Conservation (phyloP, 2,888 invertebrate species). For the Drosophila merina region DNA sequence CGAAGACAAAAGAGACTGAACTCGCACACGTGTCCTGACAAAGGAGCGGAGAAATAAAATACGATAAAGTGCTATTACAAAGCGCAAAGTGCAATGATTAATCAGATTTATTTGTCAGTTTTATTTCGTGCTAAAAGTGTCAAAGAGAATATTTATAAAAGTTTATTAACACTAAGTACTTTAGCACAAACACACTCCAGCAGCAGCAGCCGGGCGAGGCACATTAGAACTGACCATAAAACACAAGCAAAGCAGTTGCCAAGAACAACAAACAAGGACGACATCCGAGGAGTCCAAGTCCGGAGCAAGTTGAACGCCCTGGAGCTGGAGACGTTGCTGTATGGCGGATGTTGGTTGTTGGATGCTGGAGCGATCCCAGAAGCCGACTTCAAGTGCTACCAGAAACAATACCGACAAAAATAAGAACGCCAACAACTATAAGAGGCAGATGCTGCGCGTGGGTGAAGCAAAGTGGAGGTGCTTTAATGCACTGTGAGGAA, state of each 20-base stretch:
- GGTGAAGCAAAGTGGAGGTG: conserved; percentile 11
- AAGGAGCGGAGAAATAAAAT: conserved; percentile 47
- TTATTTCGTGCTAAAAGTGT: conserved; percentile 79
- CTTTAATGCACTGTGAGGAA: conserved; percentile 11
- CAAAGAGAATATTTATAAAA: conserved; percentile 80
- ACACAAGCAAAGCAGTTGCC: conserved; percentile 76
- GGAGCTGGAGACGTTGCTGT: conserved; percentile 20
- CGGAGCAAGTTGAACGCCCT: conserved; percentile 69
- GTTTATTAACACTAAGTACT: conserved; percentile 79
- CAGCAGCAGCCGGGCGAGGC: background rate
- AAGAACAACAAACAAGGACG: conserved; percentile 65
- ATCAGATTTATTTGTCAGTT: conserved; percentile 80
- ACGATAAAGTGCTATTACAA: conserved; percentile 63
- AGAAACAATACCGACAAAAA: conserved; percentile 36
- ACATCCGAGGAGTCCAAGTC: conserved; percentile 27
- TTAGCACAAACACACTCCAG: conserved; percentile 32
- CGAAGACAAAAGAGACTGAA: background rate
- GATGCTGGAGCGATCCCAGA: conserved; percentile 44
- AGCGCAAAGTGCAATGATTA: conserved; percentile 77
- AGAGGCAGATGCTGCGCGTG: conserved; percentile 25
- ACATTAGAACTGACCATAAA: conserved; percentile 78
- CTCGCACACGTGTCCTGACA: conserved; percentile 18
- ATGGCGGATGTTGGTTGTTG: background rate
- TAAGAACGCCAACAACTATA: conserved; percentile 24
- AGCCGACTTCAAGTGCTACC: conserved; percentile 68